phyloP scores from a whole-genome alignment of 2,113 vertebrate genomes.

The Nycticryphes semicollaris region DNA sequence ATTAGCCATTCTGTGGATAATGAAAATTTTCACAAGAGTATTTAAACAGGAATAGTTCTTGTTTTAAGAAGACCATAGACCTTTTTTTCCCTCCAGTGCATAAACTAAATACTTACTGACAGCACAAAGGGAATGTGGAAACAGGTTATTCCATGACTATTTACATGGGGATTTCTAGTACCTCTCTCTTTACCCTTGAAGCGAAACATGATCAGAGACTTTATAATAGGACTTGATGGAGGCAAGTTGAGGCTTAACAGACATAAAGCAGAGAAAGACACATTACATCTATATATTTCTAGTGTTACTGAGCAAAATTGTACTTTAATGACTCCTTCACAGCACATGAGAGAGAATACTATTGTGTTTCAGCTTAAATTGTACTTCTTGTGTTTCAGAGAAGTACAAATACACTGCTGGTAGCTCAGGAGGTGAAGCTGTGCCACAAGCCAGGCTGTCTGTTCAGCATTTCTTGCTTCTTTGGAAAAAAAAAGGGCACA shows the following conservation, averaged over 20 bases:
- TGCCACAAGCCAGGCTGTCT: not conserved
- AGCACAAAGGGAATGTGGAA: not conserved
- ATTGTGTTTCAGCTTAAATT: not conserved
- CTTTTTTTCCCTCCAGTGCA: not conserved
- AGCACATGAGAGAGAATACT: not conserved
- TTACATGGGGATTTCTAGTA: not conserved
- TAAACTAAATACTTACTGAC: not conserved
- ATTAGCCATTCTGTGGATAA: not conserved
- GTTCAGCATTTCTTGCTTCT: not conserved
- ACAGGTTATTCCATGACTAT: not conserved
- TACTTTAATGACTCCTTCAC: not conserved
- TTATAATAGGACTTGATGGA: not conserved
- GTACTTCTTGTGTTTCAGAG: not conserved
- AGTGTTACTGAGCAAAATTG: not conserved
- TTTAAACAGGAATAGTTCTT: not conserved
- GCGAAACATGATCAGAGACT: not conserved
- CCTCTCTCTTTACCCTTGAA: not conserved
- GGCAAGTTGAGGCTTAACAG: not conserved
- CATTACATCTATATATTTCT: not conserved
- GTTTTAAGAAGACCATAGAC: not conserved
- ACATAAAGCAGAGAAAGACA: not conserved
- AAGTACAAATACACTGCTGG: not conserved
- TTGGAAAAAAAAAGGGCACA: not conserved
- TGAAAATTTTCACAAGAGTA: not conserved
- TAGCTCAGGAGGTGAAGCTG: not conserved